Conservation (phyloP, 1,140 invertebrate species). For the Aphidius gifuensis region DNA sequence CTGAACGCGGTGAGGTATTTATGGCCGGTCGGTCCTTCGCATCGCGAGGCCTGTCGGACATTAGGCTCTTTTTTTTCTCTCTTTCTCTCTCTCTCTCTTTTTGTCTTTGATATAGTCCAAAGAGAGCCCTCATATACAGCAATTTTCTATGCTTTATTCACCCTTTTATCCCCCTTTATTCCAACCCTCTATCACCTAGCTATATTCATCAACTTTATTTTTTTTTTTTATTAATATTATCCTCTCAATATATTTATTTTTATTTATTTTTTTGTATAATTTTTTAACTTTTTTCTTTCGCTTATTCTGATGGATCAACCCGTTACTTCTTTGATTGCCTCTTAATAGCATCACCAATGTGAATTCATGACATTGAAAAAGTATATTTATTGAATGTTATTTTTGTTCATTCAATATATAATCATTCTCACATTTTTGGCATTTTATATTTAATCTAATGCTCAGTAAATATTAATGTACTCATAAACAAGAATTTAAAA, state of each 20-base stretch:
- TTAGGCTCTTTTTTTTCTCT: not conserved
- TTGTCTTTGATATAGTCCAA: slow-evolving; percentile 22
- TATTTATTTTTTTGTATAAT: slow-evolving; percentile 14
- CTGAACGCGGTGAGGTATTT: slow-evolving; percentile 55
- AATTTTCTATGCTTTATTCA: slow-evolving; percentile 29
- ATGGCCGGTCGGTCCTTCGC: slow-evolving; percentile 46
- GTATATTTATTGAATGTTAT: slow-evolving; percentile 15
- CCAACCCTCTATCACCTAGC: not conserved
- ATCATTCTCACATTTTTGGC: too few species aligned
- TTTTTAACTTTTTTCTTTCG: slow-evolving; percentile 17
- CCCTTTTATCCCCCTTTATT: slow-evolving; percentile 5
- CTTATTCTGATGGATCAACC: not conserved
- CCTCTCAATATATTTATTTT: slow-evolving; percentile 15
- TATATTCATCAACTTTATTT: slow-evolving; percentile 16
- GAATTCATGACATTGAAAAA: slow-evolving; percentile 16
- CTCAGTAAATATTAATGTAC: too few species aligned
- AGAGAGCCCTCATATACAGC: slow-evolving; percentile 27
- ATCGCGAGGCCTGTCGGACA: slow-evolving; percentile 34
- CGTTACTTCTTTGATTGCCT: slow-evolving; percentile 25
- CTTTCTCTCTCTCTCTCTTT: slow-evolving; percentile 5
- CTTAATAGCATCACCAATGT: slow-evolving; percentile 20
- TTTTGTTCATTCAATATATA: not conserved
- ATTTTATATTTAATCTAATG: too few species aligned
- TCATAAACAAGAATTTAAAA: not conserved
- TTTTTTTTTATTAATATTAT: slow-evolving; percentile 21